Evolutionary conservation across 2,797 vertebrate genomes (phyloP), one percentile per base, ranked within the genome.

Genomic region (Syndactyla subalaris): DNA sequence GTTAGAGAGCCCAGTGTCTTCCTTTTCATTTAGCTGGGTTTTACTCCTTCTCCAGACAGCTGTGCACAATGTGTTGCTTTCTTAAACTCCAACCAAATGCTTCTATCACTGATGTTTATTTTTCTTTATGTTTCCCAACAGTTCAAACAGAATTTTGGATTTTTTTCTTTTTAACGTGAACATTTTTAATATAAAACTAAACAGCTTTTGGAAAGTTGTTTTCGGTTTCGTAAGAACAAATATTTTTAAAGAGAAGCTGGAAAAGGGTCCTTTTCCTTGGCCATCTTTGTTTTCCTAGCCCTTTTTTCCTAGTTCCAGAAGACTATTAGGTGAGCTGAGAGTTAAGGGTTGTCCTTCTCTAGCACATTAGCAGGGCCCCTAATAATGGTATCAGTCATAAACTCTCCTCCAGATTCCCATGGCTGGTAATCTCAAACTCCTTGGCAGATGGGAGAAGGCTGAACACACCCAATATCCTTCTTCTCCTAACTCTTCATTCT

Each of bases 31-130:
- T 65, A 51, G 58, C 95, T 97, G 96, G 97, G 97, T 98, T 99
- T 98, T 98, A 97, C 96, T 96, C 95, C 96, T 96, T 90, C 73
- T 80, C 91, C 89, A 97, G 97, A 97, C 99, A 99, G 99, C 99
- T 99, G 99, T 96, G 79, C 96, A 95, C 98, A 98, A 98, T 96
- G 96, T 98, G 98, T 97, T 96, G 95, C 96, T 97, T 91, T 74
- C 94, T 97, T 86, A 75, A 93, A 95, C 92, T 96, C 93, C 77
- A 90, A 78, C 89, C 67, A 96, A 97, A 98, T 95, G 96, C 97
- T 97, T 95, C 81, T 79, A 38, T 85, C 76, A 83, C 96, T 95
- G 68, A 77, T 93, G 91, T 98, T 98, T 98, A 97, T 98, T 99
- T 99, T 98, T 97, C 96, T 98, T 98, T 87, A 48, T 95, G 68